phyloP scores from a whole-genome alignment of 2,113 vertebrate species.

The Apistogramma diplotaenia region DNA sequence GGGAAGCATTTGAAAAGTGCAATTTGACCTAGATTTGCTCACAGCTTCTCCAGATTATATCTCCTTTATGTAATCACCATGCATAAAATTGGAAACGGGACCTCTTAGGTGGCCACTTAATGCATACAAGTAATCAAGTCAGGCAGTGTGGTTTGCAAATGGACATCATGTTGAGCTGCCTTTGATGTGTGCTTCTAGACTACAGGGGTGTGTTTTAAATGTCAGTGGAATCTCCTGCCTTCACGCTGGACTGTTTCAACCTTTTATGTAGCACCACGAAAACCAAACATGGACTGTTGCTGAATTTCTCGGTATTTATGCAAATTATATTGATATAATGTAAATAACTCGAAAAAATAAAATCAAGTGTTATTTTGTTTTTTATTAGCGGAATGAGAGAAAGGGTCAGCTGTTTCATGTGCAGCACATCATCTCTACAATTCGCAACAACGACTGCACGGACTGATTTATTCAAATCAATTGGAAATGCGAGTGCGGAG shows the following conservation, averaged over 20 bases:
- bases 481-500: not conserved
- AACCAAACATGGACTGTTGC: not conserved
- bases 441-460: not conserved
- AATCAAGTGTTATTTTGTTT: not conserved
- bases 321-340: not conserved
- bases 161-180: constrained; percentile 40
- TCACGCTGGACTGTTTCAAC: constrained; percentile 26
- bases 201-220: constrained; percentile 53
- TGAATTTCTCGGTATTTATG: not conserved
- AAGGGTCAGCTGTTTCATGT: constrained; percentile 4
- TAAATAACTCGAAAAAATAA: not conserved
- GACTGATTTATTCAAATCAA: constrained; percentile 13
- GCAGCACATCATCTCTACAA: not conserved
- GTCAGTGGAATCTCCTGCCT: constrained; percentile 36
- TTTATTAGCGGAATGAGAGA: not conserved
- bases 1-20: not conserved
- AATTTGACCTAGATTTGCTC: constrained; percentile 11
- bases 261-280: not conserved
- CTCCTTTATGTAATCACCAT: constrained; percentile 10
- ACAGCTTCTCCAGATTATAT: constrained; percentile 20
- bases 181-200: constrained; percentile 52
- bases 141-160: constrained; percentile 29
- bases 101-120: constrained; percentile 40
- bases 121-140: constrained; percentile 46
- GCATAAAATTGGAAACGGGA: constrained; percentile 33